A percentile compares a stretch with the other conserved stretches of the same genome.
Evolutionary conservation across 92 coral and sea anemone genomes (phyloP).

Genomic region (Phenganax subtilis): DNA sequence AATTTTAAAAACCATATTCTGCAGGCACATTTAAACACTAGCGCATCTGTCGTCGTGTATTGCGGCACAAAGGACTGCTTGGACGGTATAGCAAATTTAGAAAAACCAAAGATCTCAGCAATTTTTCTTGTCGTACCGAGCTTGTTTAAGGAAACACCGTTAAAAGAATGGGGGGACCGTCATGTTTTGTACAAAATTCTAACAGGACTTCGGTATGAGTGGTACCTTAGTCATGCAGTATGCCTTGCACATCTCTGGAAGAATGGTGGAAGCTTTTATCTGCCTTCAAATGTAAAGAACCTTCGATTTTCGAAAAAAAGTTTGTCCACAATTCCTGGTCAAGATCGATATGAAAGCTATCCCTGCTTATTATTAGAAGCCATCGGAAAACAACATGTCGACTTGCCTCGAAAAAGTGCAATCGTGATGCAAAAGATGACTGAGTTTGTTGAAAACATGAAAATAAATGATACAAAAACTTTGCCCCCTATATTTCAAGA

Average conservation of each 20-base stretch:
- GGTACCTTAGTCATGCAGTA: too few species aligned
- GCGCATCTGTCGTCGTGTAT: neutral
- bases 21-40: neutral
- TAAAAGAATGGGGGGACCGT: constrained; percentile 23
- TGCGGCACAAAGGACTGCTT: constrained; percentile 24
- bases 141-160: constrained; percentile 8
- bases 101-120: constrained; percentile 9
- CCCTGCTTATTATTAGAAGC: too few species aligned
- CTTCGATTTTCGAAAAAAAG: too few species aligned
- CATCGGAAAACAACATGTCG: too few species aligned
- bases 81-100: neutral
- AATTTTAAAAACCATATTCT: neutral
- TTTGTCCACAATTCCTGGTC: too few species aligned
- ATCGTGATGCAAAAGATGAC: neutral
- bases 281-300: too few species aligned
- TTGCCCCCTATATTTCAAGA: neutral
- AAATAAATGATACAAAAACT: neutral
- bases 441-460: neutral
- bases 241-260: too few species aligned
- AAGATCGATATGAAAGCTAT: too few species aligned
- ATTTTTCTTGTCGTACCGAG: constrained; percentile 15
- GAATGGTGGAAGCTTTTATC: too few species aligned
- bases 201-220: too few species aligned
- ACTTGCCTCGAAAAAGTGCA: too few species aligned
- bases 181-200: too few species aligned